These are phyloP conservation scores for Sitta carolinensis DNA, from an alignment of 2,797 vertebrate species.

Conservation along the genomic window DNA sequence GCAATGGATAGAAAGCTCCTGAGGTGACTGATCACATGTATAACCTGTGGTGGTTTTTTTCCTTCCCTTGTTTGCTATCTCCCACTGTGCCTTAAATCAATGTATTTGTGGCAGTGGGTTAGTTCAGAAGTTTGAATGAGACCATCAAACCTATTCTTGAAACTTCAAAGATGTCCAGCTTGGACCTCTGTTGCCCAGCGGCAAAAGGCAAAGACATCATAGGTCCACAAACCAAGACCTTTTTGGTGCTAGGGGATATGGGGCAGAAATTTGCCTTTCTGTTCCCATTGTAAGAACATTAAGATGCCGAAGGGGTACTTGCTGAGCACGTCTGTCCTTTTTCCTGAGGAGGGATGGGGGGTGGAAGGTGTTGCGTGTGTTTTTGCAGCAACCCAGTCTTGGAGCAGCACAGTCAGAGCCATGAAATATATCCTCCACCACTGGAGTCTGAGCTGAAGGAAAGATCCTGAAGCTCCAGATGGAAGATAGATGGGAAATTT, in stretches of 20 bases:
- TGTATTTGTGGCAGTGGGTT: neutral
- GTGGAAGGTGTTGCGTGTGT: accelerated
- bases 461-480: neutral
- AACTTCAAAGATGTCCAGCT: neutral
- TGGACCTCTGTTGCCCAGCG: neutral
- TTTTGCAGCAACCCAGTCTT: neutral
- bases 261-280: neutral
- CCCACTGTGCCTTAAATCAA: neutral
- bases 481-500: neutral
- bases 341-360: neutral
- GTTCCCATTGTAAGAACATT: neutral
- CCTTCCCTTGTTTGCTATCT: neutral
- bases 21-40: neutral
- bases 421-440: neutral
- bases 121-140: neutral
- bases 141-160: neutral
- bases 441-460: neutral
- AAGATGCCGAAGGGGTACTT: neutral
- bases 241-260: neutral
- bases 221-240: neutral
- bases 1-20: neutral
- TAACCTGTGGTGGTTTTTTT: neutral
- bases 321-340: neutral
- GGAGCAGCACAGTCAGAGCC: neutral
- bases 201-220: neutral